Evolutionary conservation across 2,888 invertebrate species (phyloP).

Genomic region (Cataglyphis cursor): DNA sequence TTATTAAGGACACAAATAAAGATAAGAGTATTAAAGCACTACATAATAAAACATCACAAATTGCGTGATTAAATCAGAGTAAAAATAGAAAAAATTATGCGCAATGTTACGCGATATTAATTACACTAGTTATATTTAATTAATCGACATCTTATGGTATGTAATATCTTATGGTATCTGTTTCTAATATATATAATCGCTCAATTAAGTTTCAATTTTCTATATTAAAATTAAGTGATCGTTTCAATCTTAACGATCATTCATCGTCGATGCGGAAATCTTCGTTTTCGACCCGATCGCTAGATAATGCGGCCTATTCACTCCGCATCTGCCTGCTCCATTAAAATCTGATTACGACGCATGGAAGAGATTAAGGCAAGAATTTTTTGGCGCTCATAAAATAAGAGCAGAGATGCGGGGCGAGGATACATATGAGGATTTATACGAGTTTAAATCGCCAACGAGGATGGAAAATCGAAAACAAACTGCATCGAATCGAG

Average conservation of each 20-base stretch:
- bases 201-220: not conserved
- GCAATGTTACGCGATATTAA: not conserved
- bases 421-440: not conserved
- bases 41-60: not conserved
- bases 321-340: not conserved
- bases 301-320: not conserved
- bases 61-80: not conserved
- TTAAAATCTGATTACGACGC: conserved; percentile 34
- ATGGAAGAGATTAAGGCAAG: conserved; percentile 3
- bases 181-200: not conserved
- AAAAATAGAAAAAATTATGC: not conserved
- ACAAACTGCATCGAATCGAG: not conserved
- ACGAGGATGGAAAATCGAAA: conserved; percentile 22
- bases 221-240: not conserved
- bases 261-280: not conserved
- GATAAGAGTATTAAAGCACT: not conserved
- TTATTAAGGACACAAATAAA: not conserved
- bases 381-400: conserved; percentile 35
- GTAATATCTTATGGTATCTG: no score
- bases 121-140: not conserved
- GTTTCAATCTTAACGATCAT: not conserved
- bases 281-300: not conserved
- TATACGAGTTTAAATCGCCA: conserved; percentile 17
- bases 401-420: not conserved
- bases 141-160: not conserved